Evolutionary conservation across 2,113 vertebrate genomes (phyloP).

Genomic region (Cyanistes caeruleus): DNA sequence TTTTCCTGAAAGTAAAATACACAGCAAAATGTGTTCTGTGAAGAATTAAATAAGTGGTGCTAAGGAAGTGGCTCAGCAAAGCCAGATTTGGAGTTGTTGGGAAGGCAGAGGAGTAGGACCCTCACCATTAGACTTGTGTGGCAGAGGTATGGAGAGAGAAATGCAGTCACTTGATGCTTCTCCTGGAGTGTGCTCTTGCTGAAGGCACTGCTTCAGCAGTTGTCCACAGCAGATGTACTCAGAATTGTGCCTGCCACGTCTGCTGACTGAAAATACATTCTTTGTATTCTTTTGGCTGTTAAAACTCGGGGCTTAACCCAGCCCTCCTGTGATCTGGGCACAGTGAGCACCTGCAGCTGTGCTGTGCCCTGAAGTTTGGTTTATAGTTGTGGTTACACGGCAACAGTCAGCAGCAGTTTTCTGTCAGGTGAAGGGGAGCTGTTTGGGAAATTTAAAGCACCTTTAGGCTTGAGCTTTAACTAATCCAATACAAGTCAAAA

Average conservation of each 20-base stretch:
- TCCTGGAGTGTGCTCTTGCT: background rate
- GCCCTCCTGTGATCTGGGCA: no score
- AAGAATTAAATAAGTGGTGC: background rate
- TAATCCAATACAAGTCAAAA: background rate
- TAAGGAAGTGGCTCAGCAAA: background rate
- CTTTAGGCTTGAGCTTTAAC: background rate
- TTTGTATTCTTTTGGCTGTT: background rate
- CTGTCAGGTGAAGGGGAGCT: background rate
- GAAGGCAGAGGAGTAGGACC: background rate
- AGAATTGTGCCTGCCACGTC: background rate
- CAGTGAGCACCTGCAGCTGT: accelerated
- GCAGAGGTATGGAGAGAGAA: background rate
- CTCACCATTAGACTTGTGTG: background rate
- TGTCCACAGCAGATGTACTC: background rate
- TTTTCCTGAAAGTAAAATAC: background rate
- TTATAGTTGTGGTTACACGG: background rate
- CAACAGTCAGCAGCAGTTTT: background rate
- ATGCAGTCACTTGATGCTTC: background rate
- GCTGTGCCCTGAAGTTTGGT: background rate
- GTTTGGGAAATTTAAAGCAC: background rate
- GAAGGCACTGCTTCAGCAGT: background rate
- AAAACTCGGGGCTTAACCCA: background rate
- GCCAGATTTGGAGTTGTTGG: background rate
- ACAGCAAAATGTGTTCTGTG: background rate
- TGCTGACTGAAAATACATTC: background rate